phyloP scores from a whole-genome alignment of 2,888 invertebrate species.

The Ganaspis brasiliensis region DNA sequence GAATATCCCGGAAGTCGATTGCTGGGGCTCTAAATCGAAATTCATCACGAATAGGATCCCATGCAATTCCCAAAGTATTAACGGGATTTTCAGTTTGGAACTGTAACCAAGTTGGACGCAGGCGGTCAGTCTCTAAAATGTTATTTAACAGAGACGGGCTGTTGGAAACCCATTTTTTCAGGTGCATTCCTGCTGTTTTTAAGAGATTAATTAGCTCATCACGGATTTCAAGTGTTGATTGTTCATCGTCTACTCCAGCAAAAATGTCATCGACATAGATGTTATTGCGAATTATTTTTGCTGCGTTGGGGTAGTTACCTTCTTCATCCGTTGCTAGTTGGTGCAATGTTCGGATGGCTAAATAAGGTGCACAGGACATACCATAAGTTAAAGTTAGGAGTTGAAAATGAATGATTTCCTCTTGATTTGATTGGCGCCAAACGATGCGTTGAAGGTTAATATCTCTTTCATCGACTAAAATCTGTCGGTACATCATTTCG shows the following conservation, averaged over 20 bases:
- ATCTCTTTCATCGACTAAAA: not conserved
- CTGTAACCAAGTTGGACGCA: not conserved
- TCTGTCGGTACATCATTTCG: slow-evolving; percentile 23
- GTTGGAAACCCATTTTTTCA: not conserved
- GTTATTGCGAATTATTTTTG: not conserved
- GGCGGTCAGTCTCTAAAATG: not conserved
- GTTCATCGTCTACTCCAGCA: not conserved
- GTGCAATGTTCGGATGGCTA: not conserved
- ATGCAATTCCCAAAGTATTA: not conserved
- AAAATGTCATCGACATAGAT: not conserved
- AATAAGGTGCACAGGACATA: not conserved
- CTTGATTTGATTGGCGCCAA: not conserved
- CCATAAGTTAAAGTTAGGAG: not conserved
- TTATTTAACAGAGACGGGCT: not conserved
- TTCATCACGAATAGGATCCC: not conserved
- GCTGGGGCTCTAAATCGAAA: not conserved
- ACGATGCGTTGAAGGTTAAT: slow-evolving; percentile 3
- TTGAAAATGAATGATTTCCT: not conserved
- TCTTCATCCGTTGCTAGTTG: not conserved
- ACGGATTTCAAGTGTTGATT: not conserved
- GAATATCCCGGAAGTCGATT: not conserved
- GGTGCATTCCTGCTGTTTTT: slow-evolving; percentile 6
- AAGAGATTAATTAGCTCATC: not conserved
- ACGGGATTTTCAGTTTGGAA: not conserved
- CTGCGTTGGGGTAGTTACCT: not conserved